Evolutionary conservation across 2,113 vertebrate genomes (phyloP).

Genomic region (Rhadina sibilatrix): DNA sequence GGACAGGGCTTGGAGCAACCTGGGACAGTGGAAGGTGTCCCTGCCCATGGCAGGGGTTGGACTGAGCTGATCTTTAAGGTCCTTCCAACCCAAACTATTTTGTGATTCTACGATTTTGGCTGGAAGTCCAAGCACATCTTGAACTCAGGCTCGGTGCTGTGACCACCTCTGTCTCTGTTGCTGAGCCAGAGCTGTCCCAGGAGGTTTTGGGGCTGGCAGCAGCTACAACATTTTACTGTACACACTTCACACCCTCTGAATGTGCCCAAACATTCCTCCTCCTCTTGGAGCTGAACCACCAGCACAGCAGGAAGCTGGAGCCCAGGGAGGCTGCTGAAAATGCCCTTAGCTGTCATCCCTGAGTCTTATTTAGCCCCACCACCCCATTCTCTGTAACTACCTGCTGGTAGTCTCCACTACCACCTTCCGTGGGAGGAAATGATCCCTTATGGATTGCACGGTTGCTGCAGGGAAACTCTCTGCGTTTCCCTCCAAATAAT

Average conservation of each 20-base stretch:
- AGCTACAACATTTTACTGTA: background rate
- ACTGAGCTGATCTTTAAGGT: background rate
- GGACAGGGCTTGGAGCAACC: background rate
- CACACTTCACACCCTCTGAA: background rate
- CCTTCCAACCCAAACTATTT: background rate
- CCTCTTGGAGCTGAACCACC: background rate
- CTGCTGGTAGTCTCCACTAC: slow-evolving; percentile 7
- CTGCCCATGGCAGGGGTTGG: background rate
- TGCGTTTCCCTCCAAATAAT: slow-evolving; percentile 81
- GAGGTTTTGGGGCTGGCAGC: background rate
- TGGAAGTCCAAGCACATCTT: background rate
- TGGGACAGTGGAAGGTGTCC: background rate
- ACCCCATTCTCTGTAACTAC: slow-evolving; percentile 19
- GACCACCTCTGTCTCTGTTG: background rate
- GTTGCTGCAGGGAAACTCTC: slow-evolving; percentile 76
- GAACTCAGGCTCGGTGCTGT: background rate
- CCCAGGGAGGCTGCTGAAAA: background rate
- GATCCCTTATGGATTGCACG: slow-evolving; percentile 75
- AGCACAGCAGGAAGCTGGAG: background rate
- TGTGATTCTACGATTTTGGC: background rate
- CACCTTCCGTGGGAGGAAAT: background rate
- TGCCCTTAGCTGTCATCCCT: background rate
- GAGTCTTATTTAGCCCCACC: background rate
- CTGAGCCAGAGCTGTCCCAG: background rate
- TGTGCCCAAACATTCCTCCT: background rate